Conservation (phyloP, 2,888 invertebrate species). For the Polietes domitor region DNA sequence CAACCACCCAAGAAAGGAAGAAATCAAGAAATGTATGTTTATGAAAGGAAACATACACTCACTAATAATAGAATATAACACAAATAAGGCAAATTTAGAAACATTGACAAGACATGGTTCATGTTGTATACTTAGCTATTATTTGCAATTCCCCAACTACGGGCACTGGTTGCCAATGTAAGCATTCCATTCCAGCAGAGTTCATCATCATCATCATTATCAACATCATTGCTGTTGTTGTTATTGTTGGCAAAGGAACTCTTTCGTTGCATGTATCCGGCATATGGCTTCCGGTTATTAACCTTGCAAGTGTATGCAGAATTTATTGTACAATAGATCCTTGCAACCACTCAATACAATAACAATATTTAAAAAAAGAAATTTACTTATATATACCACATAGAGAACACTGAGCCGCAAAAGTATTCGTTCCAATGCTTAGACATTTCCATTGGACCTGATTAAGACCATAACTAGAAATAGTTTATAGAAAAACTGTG, state of each 20-base stretch:
- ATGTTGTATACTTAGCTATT: not conserved
- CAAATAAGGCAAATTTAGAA: conserved; percentile 17
- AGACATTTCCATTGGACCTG: no score
- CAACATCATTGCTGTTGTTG: not conserved
- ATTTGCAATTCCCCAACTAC: not conserved
- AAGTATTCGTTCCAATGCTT: no score
- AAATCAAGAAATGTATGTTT: not conserved
- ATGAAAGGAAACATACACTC: not conserved
- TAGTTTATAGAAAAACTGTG: no score
- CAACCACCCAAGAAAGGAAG: conserved; percentile 19
- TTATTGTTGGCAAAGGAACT: conserved; percentile 14
- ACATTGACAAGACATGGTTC: conserved; percentile 31
- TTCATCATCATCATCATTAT: not conserved
- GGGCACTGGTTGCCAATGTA: not conserved
- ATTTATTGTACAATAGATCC: not conserved
- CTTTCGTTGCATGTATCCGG: not conserved
- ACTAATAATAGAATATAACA: conserved; percentile 28
- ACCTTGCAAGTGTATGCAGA: conserved; percentile 30
- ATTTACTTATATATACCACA: no score
- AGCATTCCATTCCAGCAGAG: not conserved
- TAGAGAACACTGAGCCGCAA: no score
- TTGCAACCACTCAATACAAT: not conserved
- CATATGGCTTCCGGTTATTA: conserved; percentile 42
- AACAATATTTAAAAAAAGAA: not conserved
- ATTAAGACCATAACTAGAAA: no score